phyloP scores from a whole-genome alignment of 2,888 invertebrate genomes.

The Piscicola geometra region DNA sequence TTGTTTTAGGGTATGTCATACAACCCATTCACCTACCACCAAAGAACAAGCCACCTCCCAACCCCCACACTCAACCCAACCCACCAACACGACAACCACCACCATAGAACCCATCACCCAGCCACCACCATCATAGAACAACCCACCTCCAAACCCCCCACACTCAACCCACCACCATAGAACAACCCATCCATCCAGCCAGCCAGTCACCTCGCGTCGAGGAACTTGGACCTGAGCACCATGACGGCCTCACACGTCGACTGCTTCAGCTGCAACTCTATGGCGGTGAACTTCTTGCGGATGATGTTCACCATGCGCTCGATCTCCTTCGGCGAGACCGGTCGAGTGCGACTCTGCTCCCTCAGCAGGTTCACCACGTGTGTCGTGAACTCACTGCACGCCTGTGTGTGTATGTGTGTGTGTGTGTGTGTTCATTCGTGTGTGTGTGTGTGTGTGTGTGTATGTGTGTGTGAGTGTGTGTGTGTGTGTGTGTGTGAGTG shows the following conservation, averaged over 20 bases:
- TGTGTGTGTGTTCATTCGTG: too few species aligned
- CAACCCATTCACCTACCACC: too few species aligned
- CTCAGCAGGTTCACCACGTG: slow-evolving; percentile 96
- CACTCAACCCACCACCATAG: too few species aligned
- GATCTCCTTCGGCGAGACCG: slow-evolving; percentile 96
- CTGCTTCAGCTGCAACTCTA: slow-evolving; percentile 83
- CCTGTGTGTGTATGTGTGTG: slow-evolving; percentile 59
- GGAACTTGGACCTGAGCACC: slow-evolving; percentile 82
- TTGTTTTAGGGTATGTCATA: too few species aligned
- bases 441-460: background rate
- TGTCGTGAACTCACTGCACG: slow-evolving; percentile 99
- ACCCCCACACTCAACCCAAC: background rate
- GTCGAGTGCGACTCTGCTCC: slow-evolving; percentile 92
- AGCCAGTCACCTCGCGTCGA: slow-evolving; percentile 64
- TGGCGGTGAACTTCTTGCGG: slow-evolving; percentile 57
- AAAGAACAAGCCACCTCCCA: too few species aligned
- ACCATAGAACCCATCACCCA: background rate
- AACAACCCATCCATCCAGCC: background rate
- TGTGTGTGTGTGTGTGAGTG: slow-evolving; percentile 12
- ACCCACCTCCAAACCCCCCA: background rate
- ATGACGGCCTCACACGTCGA: slow-evolving; percentile 99
- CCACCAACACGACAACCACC: background rate
- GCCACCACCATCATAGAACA: too few species aligned
- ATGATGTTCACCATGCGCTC: slow-evolving; percentile 63
- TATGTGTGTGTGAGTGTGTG: slow-evolving; percentile 5